These are phyloP conservation scores for Sterna hirundo DNA, from an alignment of 2,113 vertebrate species.

Conservation along the genomic window DNA sequence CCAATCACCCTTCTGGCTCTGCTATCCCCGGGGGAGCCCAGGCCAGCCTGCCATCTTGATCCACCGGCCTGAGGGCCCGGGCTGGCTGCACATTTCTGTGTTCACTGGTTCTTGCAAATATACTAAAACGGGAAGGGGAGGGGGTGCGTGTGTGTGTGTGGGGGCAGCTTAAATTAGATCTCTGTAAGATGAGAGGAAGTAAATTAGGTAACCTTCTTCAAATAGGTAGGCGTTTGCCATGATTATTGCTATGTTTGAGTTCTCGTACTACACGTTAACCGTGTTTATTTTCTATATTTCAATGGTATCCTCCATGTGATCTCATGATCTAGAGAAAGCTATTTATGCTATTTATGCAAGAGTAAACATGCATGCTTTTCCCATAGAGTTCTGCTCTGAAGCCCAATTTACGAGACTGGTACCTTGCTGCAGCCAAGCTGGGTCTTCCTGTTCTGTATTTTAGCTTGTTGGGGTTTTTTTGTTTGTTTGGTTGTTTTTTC, in stretches of 20 bases:
- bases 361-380: not conserved
- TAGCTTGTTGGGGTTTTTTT: not conserved
- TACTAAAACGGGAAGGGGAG: not conserved
- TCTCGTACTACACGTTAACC: not conserved
- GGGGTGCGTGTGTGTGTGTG: not conserved
- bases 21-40: conserved; percentile 60
- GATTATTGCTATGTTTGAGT: not conserved
- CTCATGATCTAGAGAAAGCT: not conserved
- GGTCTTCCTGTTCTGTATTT: not conserved
- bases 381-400: not conserved
- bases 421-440: not conserved
- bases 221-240: not conserved
- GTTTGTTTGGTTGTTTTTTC: not conserved
- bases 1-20: conserved; percentile 74
- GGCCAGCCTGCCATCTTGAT: conserved; percentile 75
- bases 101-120: conserved; percentile 60
- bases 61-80: conserved; percentile 62
- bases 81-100: conserved; percentile 66
- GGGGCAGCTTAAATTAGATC: conserved; percentile 38
- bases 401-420: not conserved
- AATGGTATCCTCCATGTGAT: not conserved
- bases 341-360: conserved; percentile 35
- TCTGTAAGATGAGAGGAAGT: conserved; percentile 39
- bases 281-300: conserved; percentile 4
- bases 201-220: conserved; percentile 53